A percentile compares a stretch with the other conserved stretches of the same genome.
phyloP scores from a whole-genome alignment of 2,113 vertebrate species.

The Limnothrissa miodon region DNA sequence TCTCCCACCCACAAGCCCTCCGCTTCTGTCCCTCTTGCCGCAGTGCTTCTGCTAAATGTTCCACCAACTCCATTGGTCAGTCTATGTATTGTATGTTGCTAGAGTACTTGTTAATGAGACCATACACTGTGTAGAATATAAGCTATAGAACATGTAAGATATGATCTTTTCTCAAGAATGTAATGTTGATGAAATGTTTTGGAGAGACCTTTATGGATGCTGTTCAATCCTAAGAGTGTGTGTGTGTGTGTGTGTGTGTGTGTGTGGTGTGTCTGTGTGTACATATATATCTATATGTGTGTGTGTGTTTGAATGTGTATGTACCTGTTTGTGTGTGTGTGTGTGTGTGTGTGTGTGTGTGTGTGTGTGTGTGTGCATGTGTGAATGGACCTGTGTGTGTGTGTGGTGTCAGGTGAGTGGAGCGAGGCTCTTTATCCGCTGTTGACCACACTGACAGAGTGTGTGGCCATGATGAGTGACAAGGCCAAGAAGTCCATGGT shows the following conservation, averaged over 20 bases:
- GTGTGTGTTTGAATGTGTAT: background rate
- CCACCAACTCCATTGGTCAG: background rate
- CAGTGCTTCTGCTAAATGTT: conserved; percentile 33
- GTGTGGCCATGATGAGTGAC: conserved; percentile 98
- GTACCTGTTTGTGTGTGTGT: background rate
- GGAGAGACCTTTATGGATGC: background rate
- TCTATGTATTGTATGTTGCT: background rate
- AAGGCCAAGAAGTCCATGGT: conserved; percentile 97
- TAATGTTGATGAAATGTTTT: background rate
- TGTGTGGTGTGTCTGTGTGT: background rate
- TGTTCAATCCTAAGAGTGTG: background rate
- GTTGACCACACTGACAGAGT: conserved; percentile 93
- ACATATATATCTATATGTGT: background rate
- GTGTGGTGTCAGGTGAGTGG: conserved; percentile 84
- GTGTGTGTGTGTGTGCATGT: background rate
- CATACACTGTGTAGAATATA: too few species aligned
- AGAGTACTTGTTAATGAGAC: background rate
- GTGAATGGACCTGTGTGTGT: background rate
- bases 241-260: background rate
- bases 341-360: background rate
- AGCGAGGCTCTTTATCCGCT: conserved; percentile 95
- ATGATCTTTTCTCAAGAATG: background rate
- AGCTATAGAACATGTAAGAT: too few species aligned
- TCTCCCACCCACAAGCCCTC: conserved; percentile 57
- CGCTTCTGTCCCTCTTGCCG: conserved; percentile 49